phyloP scores from a whole-genome alignment of 2,888 invertebrate species.

The Molorchus minor region DNA sequence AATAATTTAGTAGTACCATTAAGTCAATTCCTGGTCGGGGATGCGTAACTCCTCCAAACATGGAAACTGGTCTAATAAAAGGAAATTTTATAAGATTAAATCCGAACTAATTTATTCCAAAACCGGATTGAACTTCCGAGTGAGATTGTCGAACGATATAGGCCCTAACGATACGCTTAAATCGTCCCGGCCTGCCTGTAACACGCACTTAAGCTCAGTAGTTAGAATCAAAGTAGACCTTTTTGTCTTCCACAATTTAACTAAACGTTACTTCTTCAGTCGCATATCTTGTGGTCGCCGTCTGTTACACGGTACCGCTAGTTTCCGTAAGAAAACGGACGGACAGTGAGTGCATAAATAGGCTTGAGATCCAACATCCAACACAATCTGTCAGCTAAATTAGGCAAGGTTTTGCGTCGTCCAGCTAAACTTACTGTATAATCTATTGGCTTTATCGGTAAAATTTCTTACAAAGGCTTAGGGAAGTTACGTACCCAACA shows the following conservation, averaged over 20 bases:
- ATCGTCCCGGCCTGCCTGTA: constrained; percentile 51
- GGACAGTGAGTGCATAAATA: too few species aligned
- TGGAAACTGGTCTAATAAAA: constrained; percentile 48
- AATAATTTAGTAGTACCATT: constrained; percentile 30
- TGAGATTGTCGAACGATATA: constrained; percentile 55
- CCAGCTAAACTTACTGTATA: too few species aligned
- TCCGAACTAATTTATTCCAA: constrained; percentile 57
- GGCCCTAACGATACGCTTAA: constrained; percentile 58
- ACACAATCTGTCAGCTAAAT: too few species aligned
- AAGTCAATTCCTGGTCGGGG: constrained; percentile 31
- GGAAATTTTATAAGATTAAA: constrained; percentile 48
- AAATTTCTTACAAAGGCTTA: too few species aligned
- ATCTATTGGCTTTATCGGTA: too few species aligned
- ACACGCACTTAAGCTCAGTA: constrained; percentile 34
- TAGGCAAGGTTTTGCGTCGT: too few species aligned
- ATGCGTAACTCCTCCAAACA: constrained; percentile 42
- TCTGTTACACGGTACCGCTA: too few species aligned
- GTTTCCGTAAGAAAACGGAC: too few species aligned
- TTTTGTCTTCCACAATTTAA: constrained; percentile 34
- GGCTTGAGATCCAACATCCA: too few species aligned
- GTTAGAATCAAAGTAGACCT: constrained; percentile 32
- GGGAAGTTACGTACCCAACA: too few species aligned
- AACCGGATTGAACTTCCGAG: constrained; percentile 58
- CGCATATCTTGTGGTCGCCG: too few species aligned
- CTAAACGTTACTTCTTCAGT: constrained; percentile 36